Conservation (phyloP, 1,140 invertebrate genomes). For the Asobara japonica region DNA sequence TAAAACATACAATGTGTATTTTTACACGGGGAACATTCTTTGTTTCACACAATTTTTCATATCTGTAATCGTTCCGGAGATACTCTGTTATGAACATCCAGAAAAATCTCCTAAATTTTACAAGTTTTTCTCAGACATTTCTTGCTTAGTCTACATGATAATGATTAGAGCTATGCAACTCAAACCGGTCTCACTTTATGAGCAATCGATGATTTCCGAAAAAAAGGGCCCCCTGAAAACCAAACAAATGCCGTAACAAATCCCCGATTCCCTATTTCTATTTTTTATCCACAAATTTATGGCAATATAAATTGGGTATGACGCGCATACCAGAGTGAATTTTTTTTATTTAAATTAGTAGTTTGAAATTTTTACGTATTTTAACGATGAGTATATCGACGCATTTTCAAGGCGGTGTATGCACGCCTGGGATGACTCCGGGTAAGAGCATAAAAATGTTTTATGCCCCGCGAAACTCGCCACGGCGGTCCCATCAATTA, state of each 20-base stretch:
- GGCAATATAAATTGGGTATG: not conserved
- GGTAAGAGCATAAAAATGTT: slow-evolving; percentile 45
- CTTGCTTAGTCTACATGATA: too few species aligned
- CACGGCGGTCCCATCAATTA: slow-evolving; percentile 54
- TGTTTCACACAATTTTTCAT: too few species aligned
- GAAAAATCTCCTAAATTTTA: not conserved
- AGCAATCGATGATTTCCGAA: not conserved
- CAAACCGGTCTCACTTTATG: not conserved
- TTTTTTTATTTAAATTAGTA: not conserved
- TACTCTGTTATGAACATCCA: not conserved
- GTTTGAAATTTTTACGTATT: not conserved
- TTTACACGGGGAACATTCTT: too few species aligned
- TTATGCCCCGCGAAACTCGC: slow-evolving; percentile 54
- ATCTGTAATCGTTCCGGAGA: not conserved
- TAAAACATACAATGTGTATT: too few species aligned
- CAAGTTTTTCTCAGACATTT: not conserved
- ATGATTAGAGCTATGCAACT: too few species aligned
- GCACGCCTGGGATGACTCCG: not conserved
- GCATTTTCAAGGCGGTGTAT: not conserved
- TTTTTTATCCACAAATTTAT: not conserved
- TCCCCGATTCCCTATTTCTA: not conserved
- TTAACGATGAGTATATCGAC: slow-evolving; percentile 6
- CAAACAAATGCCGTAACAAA: not conserved
- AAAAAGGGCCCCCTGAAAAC: not conserved
- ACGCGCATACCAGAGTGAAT: slow-evolving; percentile 8